Evolutionary conservation across 2,113 vertebrate species (phyloP).

Genomic region (Chascanopsetta lugubris): DNA sequence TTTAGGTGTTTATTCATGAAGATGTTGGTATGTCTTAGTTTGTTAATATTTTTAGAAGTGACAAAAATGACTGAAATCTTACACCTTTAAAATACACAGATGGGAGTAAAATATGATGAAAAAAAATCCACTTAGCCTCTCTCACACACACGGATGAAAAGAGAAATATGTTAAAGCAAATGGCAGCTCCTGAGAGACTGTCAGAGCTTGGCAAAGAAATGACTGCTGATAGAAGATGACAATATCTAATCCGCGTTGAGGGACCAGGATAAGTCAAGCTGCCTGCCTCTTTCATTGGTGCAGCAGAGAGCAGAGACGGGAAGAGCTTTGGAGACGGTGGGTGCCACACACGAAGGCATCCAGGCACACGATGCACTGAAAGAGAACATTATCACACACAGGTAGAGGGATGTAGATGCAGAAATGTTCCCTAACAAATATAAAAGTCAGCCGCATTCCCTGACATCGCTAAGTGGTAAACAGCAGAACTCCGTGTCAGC

Average conservation of each 20-base stretch:
- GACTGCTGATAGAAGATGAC: conserved; percentile 67
- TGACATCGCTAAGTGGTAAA: conserved; percentile 29
- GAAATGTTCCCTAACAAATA: conserved; percentile 16
- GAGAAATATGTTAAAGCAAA: conserved; percentile 42
- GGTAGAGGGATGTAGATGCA: conserved; percentile 29
- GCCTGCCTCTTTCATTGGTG: conserved; percentile 42
- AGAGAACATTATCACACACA: conserved; percentile 22
- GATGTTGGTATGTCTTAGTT: too few relatives aligned
- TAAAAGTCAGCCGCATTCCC: conserved; percentile 12
- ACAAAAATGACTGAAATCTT: too few relatives aligned
- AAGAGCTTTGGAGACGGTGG: conserved; percentile 23
- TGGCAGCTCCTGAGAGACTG: conserved; percentile 60
- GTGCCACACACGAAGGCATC: conserved; percentile 21
- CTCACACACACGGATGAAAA: not conserved
- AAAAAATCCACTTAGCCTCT: conserved; percentile 17
- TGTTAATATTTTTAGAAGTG: too few relatives aligned
- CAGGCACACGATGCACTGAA: conserved; percentile 24
- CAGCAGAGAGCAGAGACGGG: conserved; percentile 35
- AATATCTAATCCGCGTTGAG: conserved; percentile 60
- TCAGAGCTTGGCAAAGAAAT: conserved; percentile 52
- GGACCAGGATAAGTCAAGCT: conserved; percentile 47
- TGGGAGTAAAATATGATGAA: conserved; percentile 23
- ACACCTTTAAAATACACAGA: conserved; percentile 25
- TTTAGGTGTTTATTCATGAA: too few relatives aligned
- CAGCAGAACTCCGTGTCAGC: conserved; percentile 16